These are phyloP conservation scores for Chaenogobius annularis DNA, from an alignment of 2,113 vertebrate species.

Conservation along the genomic window DNA sequence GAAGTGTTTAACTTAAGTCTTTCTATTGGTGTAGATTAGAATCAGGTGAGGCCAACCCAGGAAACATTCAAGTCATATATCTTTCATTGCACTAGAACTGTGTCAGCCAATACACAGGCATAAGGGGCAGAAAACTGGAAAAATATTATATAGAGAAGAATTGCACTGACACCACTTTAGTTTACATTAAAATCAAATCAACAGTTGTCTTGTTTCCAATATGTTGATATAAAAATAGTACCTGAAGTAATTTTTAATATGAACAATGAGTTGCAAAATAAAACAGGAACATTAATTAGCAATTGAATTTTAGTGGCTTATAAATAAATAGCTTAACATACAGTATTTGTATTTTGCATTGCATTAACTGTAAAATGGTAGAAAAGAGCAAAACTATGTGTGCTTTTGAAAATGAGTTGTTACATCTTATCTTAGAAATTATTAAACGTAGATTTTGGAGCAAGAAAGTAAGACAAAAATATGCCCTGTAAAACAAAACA, in stretches of 20 bases:
- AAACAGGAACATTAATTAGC: slow-evolving; percentile 19
- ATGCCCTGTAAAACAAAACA: slow-evolving; percentile 8
- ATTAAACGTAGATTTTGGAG: not conserved
- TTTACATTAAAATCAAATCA: slow-evolving; percentile 20
- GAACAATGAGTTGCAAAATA: not conserved
- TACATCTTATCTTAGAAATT: not conserved
- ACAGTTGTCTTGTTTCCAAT: slow-evolving; percentile 15
- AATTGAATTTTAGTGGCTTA: slow-evolving; percentile 22
- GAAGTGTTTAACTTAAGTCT: slow-evolving; percentile 36
- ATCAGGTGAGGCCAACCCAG: slow-evolving; percentile 62
- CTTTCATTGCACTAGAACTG: slow-evolving; percentile 75
- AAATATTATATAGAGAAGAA: slow-evolving; percentile 17
- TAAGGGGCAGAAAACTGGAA: slow-evolving; percentile 21
- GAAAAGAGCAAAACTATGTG: not conserved
- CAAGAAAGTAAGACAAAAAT: not conserved
- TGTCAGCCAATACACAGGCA: slow-evolving; percentile 59
- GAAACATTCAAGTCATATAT: slow-evolving; percentile 76
- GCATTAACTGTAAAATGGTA: slow-evolving; percentile 18
- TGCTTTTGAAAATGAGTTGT: not conserved
- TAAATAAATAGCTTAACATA: slow-evolving; percentile 54
- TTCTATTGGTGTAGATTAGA: slow-evolving; percentile 22
- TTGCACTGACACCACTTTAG: slow-evolving; percentile 33
- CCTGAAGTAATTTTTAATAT: slow-evolving; percentile 26
- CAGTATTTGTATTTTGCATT: slow-evolving; percentile 32
- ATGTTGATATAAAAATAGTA: slow-evolving; percentile 30